These are phyloP conservation scores for Hemibagrus guttatus DNA, from an alignment of 2,797 vertebrate genomes.

Conservation along the genomic window DNA sequence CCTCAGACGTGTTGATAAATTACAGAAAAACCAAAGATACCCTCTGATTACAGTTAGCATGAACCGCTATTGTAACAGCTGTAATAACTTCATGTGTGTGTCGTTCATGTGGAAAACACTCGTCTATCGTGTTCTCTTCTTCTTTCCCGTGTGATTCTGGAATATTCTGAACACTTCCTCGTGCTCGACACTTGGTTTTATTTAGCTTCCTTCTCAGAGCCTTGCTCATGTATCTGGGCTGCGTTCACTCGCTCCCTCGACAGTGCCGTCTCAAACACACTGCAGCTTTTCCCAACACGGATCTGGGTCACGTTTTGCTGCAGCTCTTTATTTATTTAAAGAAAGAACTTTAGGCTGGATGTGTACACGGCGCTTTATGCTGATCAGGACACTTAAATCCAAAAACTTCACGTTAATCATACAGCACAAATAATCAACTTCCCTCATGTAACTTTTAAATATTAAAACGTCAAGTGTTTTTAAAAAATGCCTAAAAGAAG, in stretches of 20 bases:
- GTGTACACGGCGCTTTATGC: background rate
- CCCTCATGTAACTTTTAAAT: background rate
- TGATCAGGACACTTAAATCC: background rate
- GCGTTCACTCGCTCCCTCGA: conserved; percentile 29
- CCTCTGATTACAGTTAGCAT: background rate
- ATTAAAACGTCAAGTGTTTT: background rate
- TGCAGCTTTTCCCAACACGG: conserved; percentile 44
- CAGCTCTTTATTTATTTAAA: conserved; percentile 8
- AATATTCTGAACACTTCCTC: background rate
- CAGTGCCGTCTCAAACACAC: conserved; percentile 30
- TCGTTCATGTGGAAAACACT: background rate
- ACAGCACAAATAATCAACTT: background rate
- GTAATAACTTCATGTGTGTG: background rate
- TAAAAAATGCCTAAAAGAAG: background rate
- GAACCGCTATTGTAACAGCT: background rate
- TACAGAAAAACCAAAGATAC: background rate
- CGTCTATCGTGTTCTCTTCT: background rate
- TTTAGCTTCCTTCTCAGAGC: conserved; percentile 32
- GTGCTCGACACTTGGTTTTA: background rate
- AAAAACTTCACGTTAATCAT: background rate
- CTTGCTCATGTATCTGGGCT: conserved; percentile 56
- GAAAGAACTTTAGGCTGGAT: background rate
- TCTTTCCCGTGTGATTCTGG: background rate
- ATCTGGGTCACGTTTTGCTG: conserved; percentile 51
- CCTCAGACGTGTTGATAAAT: background rate